These are phyloP conservation scores for Darevskia mixta DNA, from an alignment of 2,797 vertebrate species.

Conservation along the genomic window DNA sequence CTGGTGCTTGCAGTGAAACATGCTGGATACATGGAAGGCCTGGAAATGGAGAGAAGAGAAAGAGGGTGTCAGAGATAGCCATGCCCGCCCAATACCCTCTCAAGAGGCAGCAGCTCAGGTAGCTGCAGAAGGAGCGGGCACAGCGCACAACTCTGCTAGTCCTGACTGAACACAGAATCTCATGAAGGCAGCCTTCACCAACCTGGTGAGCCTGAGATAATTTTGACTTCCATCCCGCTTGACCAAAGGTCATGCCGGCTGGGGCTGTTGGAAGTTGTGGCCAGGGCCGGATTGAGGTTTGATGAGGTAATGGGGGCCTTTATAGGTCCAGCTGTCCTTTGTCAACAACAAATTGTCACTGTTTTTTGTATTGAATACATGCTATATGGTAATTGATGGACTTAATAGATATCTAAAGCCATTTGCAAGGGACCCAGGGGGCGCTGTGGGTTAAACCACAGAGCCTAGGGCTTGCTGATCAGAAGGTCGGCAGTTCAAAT, in stretches of 20 bases:
- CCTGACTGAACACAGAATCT: background rate
- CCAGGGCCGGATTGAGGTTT: too few species aligned
- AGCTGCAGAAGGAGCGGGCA: background rate
- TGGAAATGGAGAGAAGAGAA: constrained; percentile 53
- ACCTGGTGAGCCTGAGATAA: background rate
- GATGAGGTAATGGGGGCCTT: too few species aligned
- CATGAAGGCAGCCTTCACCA: background rate
- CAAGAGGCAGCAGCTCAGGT: background rate
- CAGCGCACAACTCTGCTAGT: background rate
- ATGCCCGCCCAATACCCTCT: background rate
- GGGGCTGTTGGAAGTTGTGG: background rate
- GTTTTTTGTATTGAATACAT: too few species aligned
- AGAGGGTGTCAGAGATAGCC: background rate
- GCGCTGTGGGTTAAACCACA: too few species aligned
- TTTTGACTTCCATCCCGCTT: background rate
- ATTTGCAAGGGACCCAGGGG: too few species aligned
- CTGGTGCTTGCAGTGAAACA: constrained; percentile 81
- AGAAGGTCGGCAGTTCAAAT: too few species aligned
- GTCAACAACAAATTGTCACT: too few species aligned
- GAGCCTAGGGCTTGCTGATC: too few species aligned
- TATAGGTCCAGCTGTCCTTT: too few species aligned
- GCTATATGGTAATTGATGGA: too few species aligned
- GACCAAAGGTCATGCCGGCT: background rate
- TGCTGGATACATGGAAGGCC: constrained; percentile 86
- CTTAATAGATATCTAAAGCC: too few species aligned